Conservation (phyloP, 2,797 vertebrate genomes). For the Microctenopoma stevenorrisi region DNA sequence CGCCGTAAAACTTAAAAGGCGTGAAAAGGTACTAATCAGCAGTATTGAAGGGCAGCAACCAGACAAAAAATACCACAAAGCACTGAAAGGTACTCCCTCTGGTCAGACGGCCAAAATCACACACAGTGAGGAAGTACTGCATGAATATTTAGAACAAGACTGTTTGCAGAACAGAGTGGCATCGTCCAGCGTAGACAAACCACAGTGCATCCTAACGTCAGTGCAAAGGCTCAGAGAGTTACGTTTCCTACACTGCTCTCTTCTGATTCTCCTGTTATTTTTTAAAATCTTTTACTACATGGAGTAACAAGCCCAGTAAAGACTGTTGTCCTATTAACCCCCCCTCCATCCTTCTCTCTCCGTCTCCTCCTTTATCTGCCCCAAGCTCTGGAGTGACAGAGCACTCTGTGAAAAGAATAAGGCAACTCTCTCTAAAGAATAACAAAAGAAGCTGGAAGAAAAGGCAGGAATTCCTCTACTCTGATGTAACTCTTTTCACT, state of each 20-base stretch:
- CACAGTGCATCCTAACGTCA: too few species aligned
- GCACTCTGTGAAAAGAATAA: constrained; percentile 59
- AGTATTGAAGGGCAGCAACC: neutral
- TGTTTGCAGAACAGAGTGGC: neutral
- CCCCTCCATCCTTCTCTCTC: neutral
- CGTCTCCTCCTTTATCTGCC: constrained; percentile 45
- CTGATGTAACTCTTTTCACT: constrained; percentile 79
- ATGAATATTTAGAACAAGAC: neutral
- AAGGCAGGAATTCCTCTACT: constrained; percentile 80
- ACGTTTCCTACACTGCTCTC: neutral
- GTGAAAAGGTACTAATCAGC: neutral
- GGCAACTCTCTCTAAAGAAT: constrained; percentile 74
- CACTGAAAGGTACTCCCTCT: neutral
- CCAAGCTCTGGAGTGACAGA: constrained; percentile 57
- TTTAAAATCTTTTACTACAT: constrained; percentile 1
- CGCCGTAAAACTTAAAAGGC: neutral
- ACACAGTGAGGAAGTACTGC: neutral
- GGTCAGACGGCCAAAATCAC: too few species aligned
- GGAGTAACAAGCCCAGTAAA: constrained; percentile 28
- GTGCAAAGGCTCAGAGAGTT: too few species aligned
- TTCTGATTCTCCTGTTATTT: constrained; percentile 5
- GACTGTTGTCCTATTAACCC: constrained; percentile 46
- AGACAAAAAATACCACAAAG: neutral
- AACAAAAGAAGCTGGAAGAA: constrained; percentile 83
- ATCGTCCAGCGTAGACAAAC: neutral